These are phyloP conservation scores for Lymantria dispar DNA, from an alignment of 2,888 invertebrate species.

Conservation along the genomic window DNA sequence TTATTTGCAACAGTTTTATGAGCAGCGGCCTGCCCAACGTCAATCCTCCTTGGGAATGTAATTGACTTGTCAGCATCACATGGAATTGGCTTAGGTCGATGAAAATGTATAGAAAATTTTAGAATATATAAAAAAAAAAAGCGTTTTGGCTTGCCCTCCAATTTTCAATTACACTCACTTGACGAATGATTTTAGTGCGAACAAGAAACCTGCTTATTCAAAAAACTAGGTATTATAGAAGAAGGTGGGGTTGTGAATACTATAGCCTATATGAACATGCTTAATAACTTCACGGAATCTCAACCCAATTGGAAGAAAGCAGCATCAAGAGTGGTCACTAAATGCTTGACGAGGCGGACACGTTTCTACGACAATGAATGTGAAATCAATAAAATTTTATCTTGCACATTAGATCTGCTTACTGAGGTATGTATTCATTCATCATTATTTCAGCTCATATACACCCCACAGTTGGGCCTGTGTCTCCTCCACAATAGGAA, in stretches of 20 bases:
- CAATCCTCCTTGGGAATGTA: too few relatives aligned
- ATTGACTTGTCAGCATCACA: too few relatives aligned
- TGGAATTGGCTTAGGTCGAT: too few relatives aligned
- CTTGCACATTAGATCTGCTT: slow-evolving; percentile 65
- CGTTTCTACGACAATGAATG: slow-evolving; percentile 50
- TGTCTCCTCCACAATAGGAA: too few relatives aligned
- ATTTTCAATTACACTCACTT: too few relatives aligned
- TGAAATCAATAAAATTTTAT: slow-evolving; percentile 60
- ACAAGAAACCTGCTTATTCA: slow-evolving; percentile 61
- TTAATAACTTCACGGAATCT: slow-evolving; percentile 54
- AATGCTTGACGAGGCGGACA: slow-evolving; percentile 49
- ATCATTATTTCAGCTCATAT: too few relatives aligned
- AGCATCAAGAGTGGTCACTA: slow-evolving; percentile 57
- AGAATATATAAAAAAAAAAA: too few relatives aligned
- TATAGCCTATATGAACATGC: slow-evolving; percentile 51
- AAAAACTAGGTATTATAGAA: slow-evolving; percentile 49
- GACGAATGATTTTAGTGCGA: slow-evolving; percentile 51
- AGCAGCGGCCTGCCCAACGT: too few relatives aligned
- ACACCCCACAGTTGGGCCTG: too few relatives aligned
- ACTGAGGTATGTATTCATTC: slow-evolving; percentile 53
- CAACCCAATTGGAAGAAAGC: slow-evolving; percentile 59
- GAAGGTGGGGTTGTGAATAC: slow-evolving; percentile 46
- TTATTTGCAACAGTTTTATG: too few relatives aligned
- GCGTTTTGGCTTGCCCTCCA: too few relatives aligned
- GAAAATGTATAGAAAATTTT: too few relatives aligned